Percentiles rank a stretch among this genome's conserved stretches.
Evolutionary conservation across 92 coral and sea anemone species (phyloP).

Genomic region (Siderastrea radians): DNA sequence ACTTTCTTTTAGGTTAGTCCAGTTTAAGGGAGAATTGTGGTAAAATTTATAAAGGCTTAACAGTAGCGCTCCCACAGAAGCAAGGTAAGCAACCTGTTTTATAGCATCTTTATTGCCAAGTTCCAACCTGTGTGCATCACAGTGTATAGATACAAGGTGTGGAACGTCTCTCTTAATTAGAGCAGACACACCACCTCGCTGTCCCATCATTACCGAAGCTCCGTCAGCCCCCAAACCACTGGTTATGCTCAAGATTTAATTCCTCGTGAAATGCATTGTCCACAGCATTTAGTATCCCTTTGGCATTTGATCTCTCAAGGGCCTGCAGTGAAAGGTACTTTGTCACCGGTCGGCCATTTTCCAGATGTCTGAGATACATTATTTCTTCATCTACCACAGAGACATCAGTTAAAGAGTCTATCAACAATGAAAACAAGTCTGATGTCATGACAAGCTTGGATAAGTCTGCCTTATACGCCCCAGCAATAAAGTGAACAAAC

Average conservation of each 20-base stretch:
- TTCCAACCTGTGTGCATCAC: conserved; percentile 69
- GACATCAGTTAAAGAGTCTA: conserved; percentile 62
- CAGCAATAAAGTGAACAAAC: conserved; percentile 53
- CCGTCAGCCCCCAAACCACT: conserved; percentile 60
- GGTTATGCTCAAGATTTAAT: conserved; percentile 38
- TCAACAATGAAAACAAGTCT: conserved; percentile 53
- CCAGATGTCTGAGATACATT: conserved; percentile 51
- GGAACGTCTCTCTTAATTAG: conserved; percentile 27
- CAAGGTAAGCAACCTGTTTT: conserved; percentile 41
- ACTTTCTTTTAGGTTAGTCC: conserved; percentile 36
- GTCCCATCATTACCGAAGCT: conserved; percentile 54
- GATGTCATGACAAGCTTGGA: conserved; percentile 43
- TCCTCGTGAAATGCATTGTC: conserved; percentile 45
- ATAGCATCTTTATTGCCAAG: conserved; percentile 53
- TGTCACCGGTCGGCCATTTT: conserved; percentile 55
- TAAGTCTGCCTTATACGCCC: conserved; percentile 44
- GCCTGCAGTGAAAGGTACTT: conserved; percentile 60
- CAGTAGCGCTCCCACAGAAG: conserved; percentile 27
- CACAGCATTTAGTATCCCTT: conserved; percentile 41
- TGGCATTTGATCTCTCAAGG: conserved; percentile 51
- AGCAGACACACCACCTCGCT: conserved; percentile 56
- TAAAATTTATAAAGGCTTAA: conserved; percentile 40
- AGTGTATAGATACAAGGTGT: conserved; percentile 50
- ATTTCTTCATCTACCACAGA: conserved; percentile 49
- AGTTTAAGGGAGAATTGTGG: conserved; percentile 51